These are phyloP conservation scores for Diploptera punctata DNA, from an alignment of 2,888 invertebrate species.

Conservation along the genomic window DNA sequence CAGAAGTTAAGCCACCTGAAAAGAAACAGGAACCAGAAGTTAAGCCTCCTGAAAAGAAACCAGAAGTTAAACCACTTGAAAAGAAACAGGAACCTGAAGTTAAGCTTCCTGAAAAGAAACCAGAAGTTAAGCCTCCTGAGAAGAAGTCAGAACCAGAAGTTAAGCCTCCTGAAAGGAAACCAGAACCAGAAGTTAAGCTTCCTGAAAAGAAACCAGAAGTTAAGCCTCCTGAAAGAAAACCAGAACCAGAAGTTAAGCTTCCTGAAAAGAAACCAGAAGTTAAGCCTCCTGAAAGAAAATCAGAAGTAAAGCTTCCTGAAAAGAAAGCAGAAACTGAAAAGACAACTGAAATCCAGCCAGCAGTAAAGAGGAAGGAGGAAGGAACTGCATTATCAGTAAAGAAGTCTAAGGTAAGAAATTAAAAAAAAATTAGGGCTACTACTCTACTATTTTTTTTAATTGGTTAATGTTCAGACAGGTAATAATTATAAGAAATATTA, in stretches of 20 bases:
- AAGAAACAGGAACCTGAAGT: slow-evolving; percentile 45
- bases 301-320: slow-evolving; percentile 38
- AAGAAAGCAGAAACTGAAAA: slow-evolving; percentile 43
- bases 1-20: slow-evolving; percentile 40
- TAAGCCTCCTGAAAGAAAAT: slow-evolving; percentile 44
- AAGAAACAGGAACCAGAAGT: slow-evolving; percentile 41
- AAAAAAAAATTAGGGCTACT: too few species aligned
- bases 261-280: too few species aligned
- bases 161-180: slow-evolving; percentile 38
- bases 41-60: slow-evolving; percentile 47
- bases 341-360: slow-evolving; percentile 44
- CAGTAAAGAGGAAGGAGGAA: slow-evolving; percentile 36
- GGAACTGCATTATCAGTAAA: background rate
- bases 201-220: slow-evolving; percentile 46
- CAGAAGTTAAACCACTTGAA: slow-evolving; percentile 36
- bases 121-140: slow-evolving; percentile 34
- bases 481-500: too few species aligned
- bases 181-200: slow-evolving; percentile 28
- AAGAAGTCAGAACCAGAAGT: slow-evolving; percentile 29
- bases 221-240: slow-evolving; percentile 38
- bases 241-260: slow-evolving; percentile 31
- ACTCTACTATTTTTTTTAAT: too few species aligned
- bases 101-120: slow-evolving; percentile 38
- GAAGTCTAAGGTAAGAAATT: slow-evolving; percentile 17
- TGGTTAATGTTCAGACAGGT: too few species aligned